Base-by-base conservation (phyloP, 2,797 vertebrate genomes). In the Emys orbicularis region DNA sequence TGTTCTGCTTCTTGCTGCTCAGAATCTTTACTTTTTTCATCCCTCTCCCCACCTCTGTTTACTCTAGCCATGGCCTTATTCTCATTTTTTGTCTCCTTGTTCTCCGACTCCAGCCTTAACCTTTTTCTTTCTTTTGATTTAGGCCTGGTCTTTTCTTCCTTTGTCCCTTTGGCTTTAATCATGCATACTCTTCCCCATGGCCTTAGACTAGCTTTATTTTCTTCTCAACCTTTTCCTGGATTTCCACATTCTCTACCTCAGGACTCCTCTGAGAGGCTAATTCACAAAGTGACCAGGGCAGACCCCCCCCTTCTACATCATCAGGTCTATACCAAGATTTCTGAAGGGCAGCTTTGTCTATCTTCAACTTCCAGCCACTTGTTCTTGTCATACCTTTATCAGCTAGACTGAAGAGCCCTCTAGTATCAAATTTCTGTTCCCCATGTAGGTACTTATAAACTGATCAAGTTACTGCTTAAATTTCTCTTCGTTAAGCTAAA, bases 21-120 rank as follows among this genome's bases (percentile, higher is more conserved):
- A 86, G 23, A 4, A 89, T 44, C 44, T 76, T 90, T 92, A 37
- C 88, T 92, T 23, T 49, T 34, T 72, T 37, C 54, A 54, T 65
- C 85, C 25, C 85, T 49, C 54, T 65, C 15, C 49, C 57, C 27
- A 44, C 59, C 53, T 50, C 54, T 19, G 50, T 19, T 5, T 49
- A 2, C 68, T 25, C 27, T 56, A 91, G 7, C 84, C 81, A 49
- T 65, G 16, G 5, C 83, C 85, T 95, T 95, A 90, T 81, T 94
- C 96, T 96, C 44, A 93, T 92, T 97, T 96, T 97, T 94, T 21
- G 83, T 93, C 92, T 90, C 53, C 44, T 89, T 34, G 88, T 21
- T 93, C 54, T 80, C 47, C 88, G 59, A 81, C 88, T 82, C 1
- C 50, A 85, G 57, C 88, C 84, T 72, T 93, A 83, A 83, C 87